phyloP scores from a whole-genome alignment of 1,140 invertebrate genomes.

The Drosophila chauvacae region DNA sequence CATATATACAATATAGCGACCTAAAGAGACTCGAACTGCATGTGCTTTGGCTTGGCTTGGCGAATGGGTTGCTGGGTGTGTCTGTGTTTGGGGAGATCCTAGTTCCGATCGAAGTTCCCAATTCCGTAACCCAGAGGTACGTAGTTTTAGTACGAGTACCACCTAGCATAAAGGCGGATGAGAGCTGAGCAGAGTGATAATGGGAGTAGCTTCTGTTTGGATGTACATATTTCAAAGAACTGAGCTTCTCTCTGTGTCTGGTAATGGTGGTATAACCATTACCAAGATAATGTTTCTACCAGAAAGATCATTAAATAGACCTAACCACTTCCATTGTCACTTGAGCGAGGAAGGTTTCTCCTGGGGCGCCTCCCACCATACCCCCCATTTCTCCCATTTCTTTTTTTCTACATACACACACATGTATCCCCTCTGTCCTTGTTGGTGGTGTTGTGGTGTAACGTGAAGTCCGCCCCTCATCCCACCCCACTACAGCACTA shows the following conservation, averaged over 20 bases:
- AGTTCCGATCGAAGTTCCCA: background rate
- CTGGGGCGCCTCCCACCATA: background rate
- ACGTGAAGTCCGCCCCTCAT: slow-evolving; percentile 3
- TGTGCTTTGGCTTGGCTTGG: slow-evolving; percentile 36
- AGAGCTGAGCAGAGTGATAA: background rate
- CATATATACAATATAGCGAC: slow-evolving; percentile 6
- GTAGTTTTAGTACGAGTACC: slow-evolving; percentile 24
- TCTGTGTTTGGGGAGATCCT: background rate
- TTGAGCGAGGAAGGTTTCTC: background rate
- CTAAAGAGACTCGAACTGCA: slow-evolving; percentile 33
- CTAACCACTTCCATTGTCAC: background rate
- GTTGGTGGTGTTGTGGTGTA: slow-evolving; percentile 43
- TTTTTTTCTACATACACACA: slow-evolving; percentile 4
- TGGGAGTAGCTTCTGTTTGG: background rate
- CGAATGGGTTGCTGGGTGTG: slow-evolving; percentile 24
- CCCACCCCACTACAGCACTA: slow-evolving; percentile 5
- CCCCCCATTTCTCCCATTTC: background rate
- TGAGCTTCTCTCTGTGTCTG: background rate
- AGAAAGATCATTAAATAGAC: background rate
- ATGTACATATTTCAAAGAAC: background rate
- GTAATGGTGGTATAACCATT: background rate
- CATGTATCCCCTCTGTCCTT: slow-evolving; percentile 12
- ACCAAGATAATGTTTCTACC: background rate
- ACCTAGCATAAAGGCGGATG: background rate
- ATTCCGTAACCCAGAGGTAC: slow-evolving; percentile 14